These are phyloP conservation scores for Ormyrus rosae DNA, from an alignment of 2,888 invertebrate species.

Conservation along the genomic window DNA sequence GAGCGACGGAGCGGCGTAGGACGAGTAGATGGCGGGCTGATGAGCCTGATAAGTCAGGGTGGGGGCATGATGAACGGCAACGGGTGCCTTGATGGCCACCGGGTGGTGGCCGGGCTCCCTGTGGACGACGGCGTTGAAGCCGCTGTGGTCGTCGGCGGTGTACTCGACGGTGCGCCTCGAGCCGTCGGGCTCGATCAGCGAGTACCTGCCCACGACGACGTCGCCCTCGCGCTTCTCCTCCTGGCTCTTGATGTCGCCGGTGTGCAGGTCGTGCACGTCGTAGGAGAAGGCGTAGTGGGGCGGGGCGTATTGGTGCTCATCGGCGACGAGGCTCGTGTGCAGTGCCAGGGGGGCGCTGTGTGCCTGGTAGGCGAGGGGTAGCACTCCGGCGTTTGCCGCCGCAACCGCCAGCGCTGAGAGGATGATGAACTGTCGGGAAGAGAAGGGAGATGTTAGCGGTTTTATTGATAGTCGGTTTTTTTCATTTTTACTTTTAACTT, in stretches of 20 bases:
- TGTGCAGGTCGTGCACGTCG: conserved; percentile 62
- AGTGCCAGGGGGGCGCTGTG: conserved; percentile 10
- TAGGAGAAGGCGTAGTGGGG: conserved; percentile 72
- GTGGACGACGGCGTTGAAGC: conserved; percentile 66
- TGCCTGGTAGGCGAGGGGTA: conserved; percentile 33
- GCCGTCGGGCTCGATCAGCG: conserved; percentile 64
- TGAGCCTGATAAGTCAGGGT: conserved; percentile 41
- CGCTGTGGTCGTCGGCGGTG: conserved; percentile 64
- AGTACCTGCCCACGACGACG: conserved; percentile 65
- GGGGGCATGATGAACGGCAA: conserved; percentile 73
- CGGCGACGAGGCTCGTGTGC: conserved; percentile 49
- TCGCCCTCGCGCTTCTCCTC: conserved; percentile 66
- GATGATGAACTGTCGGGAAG: conserved; percentile 25
- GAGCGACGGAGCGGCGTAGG: not conserved
- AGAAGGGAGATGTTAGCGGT: no score
- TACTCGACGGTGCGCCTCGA: conserved; percentile 64
- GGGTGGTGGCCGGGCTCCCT: conserved; percentile 62
- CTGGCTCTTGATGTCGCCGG: conserved; percentile 63
- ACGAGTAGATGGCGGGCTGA: conserved; percentile 53
- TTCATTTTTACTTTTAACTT: not conserved
- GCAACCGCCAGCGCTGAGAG: conserved; percentile 32
- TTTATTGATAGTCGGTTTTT: no score
- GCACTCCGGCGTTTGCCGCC: conserved; percentile 15
- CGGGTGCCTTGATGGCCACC: conserved; percentile 61
- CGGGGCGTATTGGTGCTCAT: conserved; percentile 65